Evolutionary conservation across 2,113 vertebrate genomes (phyloP).

Genomic region (Odobenus rosmarus): DNA sequence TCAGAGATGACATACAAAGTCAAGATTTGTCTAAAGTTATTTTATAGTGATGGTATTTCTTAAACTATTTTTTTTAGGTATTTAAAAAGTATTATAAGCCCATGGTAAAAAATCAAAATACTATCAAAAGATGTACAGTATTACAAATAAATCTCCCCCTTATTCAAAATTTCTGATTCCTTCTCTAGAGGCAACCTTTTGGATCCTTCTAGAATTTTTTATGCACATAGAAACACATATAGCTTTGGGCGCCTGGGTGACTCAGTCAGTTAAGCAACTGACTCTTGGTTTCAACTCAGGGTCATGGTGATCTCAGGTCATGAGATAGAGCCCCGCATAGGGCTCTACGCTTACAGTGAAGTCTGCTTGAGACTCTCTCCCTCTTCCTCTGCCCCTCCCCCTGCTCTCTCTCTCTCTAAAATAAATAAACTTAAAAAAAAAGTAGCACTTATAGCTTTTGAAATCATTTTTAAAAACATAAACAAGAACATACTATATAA

Average conservation of each 20-base stretch:
- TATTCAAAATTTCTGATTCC: constrained; percentile 14
- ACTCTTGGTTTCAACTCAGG: neutral
- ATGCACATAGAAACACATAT: neutral
- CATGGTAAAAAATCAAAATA: constrained; percentile 41
- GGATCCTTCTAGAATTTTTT: constrained; percentile 13
- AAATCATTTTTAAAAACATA: constrained; percentile 8
- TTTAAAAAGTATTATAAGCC: neutral
- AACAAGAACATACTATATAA: neutral
- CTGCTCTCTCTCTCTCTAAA: neutral
- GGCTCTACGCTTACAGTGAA: neutral
- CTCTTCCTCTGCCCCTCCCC: neutral
- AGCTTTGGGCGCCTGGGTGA: neutral
- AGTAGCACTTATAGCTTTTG: neutral
- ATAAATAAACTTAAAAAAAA: neutral
- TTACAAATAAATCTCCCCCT: constrained; percentile 44
- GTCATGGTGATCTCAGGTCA: neutral
- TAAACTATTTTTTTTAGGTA: neutral
- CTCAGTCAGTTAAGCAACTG: neutral
- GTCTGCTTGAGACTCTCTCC: neutral
- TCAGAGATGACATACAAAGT: neutral
- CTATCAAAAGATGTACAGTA: neutral
- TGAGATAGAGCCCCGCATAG: neutral
- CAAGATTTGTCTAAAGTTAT: neutral
- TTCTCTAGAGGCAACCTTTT: neutral
- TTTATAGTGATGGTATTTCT: constrained; percentile 19